Conservation (phyloP, 2,113 vertebrate species). For the Notarius lentiginosus region DNA sequence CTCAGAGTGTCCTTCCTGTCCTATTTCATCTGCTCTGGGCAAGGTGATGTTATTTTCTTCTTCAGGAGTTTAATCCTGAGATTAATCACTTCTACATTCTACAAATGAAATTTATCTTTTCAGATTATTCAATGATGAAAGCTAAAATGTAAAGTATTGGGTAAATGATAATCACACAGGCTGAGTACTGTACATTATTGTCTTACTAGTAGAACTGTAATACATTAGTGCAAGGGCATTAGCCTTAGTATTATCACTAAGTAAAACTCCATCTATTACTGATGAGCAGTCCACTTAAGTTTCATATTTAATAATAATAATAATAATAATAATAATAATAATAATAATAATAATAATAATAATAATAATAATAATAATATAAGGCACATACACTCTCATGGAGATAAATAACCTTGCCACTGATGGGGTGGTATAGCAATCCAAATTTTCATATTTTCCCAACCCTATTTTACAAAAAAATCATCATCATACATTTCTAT, state of each 20-base stretch:
- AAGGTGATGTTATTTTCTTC: background rate
- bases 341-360: too few species aligned
- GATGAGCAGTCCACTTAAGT: background rate
- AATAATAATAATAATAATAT: too few species aligned
- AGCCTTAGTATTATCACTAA: background rate
- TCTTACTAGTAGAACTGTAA: background rate
- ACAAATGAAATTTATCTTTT: background rate
- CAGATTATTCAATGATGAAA: too few species aligned
- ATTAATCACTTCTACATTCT: background rate
- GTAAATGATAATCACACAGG: background rate
- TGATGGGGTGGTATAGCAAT: background rate
- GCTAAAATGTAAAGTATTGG: background rate
- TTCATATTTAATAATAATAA: too few species aligned
- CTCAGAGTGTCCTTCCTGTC: background rate
- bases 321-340: too few species aligned
- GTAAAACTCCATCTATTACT: background rate
- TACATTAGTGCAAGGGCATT: background rate
- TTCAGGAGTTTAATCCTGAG: background rate
- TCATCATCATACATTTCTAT: background rate
- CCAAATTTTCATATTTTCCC: background rate
- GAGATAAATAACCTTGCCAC: background rate
- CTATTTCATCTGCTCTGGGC: background rate
- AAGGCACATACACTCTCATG: too few species aligned
- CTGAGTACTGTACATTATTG: background rate
- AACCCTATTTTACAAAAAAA: background rate